These are phyloP conservation scores for Periphyllus acericola DNA, from an alignment of 2,888 invertebrate genomes.

Conservation along the genomic window DNA sequence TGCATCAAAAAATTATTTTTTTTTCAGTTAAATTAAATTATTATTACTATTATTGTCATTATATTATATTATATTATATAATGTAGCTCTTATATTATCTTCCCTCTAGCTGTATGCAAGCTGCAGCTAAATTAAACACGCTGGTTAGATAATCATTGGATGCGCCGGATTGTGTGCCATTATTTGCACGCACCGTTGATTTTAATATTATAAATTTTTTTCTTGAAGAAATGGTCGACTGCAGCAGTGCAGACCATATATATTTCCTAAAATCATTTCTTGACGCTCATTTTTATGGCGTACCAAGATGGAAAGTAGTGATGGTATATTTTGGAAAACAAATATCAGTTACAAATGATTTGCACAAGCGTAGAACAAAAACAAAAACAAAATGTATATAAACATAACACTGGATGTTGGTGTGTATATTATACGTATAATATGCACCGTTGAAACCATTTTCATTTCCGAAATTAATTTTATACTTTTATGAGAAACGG, in stretches of 20 bases:
- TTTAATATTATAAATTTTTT: slow-evolving; percentile 17
- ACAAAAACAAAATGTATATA: no score
- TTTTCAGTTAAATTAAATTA: neutral
- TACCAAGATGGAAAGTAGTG: neutral
- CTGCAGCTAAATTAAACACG: neutral
- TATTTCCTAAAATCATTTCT: neutral
- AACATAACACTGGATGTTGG: neutral
- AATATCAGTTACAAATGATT: neutral
- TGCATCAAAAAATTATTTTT: neutral
- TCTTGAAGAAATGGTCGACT: neutral
- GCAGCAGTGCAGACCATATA: neutral
- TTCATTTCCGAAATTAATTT: neutral
- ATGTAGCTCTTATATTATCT: neutral
- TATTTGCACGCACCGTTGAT: slow-evolving; percentile 3
- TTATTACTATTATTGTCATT: neutral
- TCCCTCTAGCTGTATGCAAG: neutral
- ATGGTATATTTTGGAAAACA: neutral
- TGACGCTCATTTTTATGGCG: neutral
- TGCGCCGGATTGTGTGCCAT: neutral
- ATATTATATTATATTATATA: neutral
- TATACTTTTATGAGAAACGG: slow-evolving; percentile 10
- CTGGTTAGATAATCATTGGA: neutral
- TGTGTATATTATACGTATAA: neutral
- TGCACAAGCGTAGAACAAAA: neutral
- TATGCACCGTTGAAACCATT: neutral